phyloP scores from a whole-genome alignment of 2,113 vertebrate species.

The Platycercus adscitus region DNA sequence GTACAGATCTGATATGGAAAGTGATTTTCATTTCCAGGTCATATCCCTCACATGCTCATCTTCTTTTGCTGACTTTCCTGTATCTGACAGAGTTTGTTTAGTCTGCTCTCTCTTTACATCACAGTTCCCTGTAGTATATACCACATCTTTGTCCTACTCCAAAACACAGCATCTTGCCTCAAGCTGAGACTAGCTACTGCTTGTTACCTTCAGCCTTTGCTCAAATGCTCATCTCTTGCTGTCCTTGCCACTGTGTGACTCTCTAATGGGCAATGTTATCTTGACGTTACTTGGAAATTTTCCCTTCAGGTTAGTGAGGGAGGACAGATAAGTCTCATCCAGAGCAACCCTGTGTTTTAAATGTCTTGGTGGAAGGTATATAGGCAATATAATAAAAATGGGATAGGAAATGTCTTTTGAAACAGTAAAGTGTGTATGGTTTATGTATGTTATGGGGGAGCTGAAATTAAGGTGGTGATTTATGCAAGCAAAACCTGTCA shows the following conservation, averaged over 20 bases:
- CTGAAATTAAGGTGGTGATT: background rate
- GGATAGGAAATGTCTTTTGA: background rate
- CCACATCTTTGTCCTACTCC: background rate
- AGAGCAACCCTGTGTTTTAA: background rate
- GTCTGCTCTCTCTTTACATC: background rate
- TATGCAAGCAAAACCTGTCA: background rate
- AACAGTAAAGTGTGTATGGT: background rate
- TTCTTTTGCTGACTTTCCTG: background rate
- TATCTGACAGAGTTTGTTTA: background rate
- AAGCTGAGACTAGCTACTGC: background rate
- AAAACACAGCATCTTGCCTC: background rate
- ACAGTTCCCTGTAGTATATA: background rate
- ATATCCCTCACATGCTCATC: background rate
- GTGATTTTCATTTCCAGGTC: background rate
- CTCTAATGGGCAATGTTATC: background rate
- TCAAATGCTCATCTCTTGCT: background rate
- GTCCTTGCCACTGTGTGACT: background rate
- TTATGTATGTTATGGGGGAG: background rate
- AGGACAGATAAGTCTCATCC: fast-evolving
- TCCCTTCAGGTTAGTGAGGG: background rate
- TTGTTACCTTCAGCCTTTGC: background rate
- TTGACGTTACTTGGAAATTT: background rate
- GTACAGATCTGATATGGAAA: background rate
- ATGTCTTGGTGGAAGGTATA: background rate
- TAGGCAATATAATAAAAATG: background rate